Base-by-base conservation (phyloP, 2,888 invertebrate genomes). In the Allolobophora icterica region DNA sequence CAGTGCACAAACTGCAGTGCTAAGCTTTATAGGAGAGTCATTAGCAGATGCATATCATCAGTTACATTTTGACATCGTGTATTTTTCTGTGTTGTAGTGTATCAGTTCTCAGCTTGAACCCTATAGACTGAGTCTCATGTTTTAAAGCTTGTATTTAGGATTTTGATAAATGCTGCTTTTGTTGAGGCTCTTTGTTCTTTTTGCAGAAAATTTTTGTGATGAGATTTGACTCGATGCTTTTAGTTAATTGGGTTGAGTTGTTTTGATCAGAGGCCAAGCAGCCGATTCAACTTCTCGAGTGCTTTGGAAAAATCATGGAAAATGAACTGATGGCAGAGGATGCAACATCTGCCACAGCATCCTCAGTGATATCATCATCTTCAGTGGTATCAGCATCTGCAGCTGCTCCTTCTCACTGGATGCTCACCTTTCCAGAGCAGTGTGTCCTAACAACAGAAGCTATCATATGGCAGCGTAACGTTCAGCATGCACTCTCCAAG, bases 381-480 rank as follows among this genome's bases (percentile, higher is more conserved):
- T 38, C 71, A n/a, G 71, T 71, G 30, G 71, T n/a, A 71, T 71
- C 71, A n/a, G 30, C 71, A n/a, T 30, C 34, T 87, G 35, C 87
- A 13, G 17, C 84, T 84, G 33, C 84, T 84, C 21, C 84, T 33
- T 38, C 93, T 30, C 95, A 95, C 91, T 95, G 95, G 94, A 91
- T 95, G 92, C 93, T 95, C 87, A 93, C 94, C 83, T 95, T 94
- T 93, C 95, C 95, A 15, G 93, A 93, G 19, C 94, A 95, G 93
- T 94, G 94, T 93, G 94, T 95, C 33, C 92, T 94, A 45, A 93
- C 94, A 8, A 93, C 95, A 1, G 95, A 95, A 91, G 94, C 94
- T 19, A 93, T 95, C 24, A 93, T 95, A 89, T 95, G 94, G 94
- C 94, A 94, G 90, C 91, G 94, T 38, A 91, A 91, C n/a, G 93